phyloP scores from a whole-genome alignment of 2,113 vertebrate species.

The Struthio camelus region DNA sequence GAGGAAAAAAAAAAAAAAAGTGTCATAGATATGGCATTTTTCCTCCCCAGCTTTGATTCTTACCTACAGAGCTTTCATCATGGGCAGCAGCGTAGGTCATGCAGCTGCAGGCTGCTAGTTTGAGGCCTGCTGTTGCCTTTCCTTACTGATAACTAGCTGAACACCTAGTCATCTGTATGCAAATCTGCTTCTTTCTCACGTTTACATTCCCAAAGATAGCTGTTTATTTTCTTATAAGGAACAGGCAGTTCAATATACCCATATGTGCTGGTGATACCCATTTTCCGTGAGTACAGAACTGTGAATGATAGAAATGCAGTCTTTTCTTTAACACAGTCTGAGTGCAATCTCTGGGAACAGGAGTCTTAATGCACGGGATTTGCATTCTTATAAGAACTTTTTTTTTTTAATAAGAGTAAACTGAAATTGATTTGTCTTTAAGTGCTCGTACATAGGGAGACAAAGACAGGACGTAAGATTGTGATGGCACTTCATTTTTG shows the following conservation, averaged over 20 bases:
- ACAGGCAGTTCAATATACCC: background rate
- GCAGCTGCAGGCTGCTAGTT: constrained; percentile 59
- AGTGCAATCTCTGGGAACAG: background rate
- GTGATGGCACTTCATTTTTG: background rate
- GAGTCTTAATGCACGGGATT: background rate
- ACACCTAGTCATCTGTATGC: background rate
- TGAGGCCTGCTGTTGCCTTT: constrained; percentile 52
- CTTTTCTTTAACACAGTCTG: background rate
- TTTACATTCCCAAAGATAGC: constrained; percentile 10
- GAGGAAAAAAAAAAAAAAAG: background rate
- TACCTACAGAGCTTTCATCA: constrained; percentile 39
- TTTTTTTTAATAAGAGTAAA: background rate
- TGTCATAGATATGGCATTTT: constrained; percentile 40
- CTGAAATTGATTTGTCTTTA: background rate
- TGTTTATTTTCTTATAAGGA: background rate
- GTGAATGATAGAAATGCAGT: background rate
- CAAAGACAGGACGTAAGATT: background rate
- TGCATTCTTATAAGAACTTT: background rate
- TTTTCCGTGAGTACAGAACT: background rate
- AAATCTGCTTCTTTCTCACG: background rate
- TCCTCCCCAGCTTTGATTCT: background rate
- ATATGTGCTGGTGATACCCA: background rate
- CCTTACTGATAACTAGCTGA: constrained; percentile 14
- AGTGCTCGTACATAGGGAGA: background rate
- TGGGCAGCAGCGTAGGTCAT: constrained; percentile 35